Evolutionary conservation across 2,113 vertebrate genomes (phyloP).

Genomic region (Brachirus orientalis): DNA sequence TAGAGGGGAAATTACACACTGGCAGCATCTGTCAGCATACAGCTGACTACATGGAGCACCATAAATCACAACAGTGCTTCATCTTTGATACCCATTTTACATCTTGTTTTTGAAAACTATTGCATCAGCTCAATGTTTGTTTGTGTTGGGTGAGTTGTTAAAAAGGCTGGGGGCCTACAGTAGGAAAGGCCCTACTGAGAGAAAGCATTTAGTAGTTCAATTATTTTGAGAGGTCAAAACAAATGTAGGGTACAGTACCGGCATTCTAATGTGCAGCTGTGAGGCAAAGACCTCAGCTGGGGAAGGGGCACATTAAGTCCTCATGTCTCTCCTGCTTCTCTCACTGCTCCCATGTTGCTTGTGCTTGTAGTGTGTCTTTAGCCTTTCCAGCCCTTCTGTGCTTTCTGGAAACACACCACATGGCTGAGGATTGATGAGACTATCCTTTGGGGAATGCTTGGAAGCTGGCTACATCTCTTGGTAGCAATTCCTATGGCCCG

Average conservation of each 20-base stretch:
- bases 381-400: slow-evolving; percentile 23
- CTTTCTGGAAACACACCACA: slow-evolving; percentile 28
- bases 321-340: slow-evolving; percentile 51
- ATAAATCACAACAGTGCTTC: slow-evolving; percentile 35
- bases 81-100: slow-evolving; percentile 14
- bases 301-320: slow-evolving; percentile 45
- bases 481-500: slow-evolving; percentile 50
- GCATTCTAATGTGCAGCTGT: slow-evolving; percentile 60
- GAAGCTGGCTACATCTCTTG: slow-evolving; percentile 50
- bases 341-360: slow-evolving; percentile 32
- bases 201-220: slow-evolving; percentile 41
- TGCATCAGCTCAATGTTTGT: slow-evolving; percentile 18
- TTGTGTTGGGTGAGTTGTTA: neutral
- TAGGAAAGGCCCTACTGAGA: slow-evolving; percentile 36
- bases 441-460: slow-evolving; percentile 50
- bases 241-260: slow-evolving; percentile 47
- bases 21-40: slow-evolving; percentile 29
- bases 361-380: slow-evolving; percentile 20
- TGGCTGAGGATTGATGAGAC: slow-evolving; percentile 49
- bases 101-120: neutral
- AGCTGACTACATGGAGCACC: slow-evolving; percentile 8
- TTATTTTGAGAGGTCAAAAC: too few relatives aligned
- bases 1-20: slow-evolving; percentile 15
- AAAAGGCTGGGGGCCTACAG: slow-evolving; percentile 38
- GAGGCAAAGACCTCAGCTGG: slow-evolving; percentile 55